Evolutionary conservation across 2,888 invertebrate species (phyloP).

Genomic region (Leptarthrus brevirostris): DNA sequence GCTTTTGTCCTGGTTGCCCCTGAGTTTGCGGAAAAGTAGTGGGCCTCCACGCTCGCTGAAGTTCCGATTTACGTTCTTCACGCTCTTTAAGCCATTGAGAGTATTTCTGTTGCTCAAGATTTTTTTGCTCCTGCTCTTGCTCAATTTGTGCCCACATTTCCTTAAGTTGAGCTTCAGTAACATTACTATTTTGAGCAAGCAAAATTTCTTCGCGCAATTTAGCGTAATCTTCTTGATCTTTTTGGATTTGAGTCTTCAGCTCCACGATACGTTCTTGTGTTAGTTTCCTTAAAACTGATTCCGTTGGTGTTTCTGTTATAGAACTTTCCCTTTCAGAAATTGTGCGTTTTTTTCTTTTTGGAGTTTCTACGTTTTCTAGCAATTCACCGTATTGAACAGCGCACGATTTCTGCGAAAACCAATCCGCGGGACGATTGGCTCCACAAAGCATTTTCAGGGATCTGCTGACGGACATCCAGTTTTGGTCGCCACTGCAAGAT

Average conservation of each 20-base stretch:
- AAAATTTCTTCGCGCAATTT: constrained; percentile 73
- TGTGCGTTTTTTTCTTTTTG: constrained; percentile 84
- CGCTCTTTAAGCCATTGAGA: constrained; percentile 71
- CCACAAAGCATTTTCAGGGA: constrained; percentile 82
- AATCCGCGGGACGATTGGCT: constrained; percentile 80
- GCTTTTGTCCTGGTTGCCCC: constrained; percentile 24
- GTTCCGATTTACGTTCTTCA: constrained; percentile 74
- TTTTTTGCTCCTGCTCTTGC: constrained; percentile 76
- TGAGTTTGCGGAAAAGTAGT: constrained; percentile 46
- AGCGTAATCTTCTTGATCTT: constrained; percentile 80
- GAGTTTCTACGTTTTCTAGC: constrained; percentile 84
- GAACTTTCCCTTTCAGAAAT: constrained; percentile 58
- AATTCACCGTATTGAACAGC: constrained; percentile 88
- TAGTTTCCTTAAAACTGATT: constrained; percentile 80
- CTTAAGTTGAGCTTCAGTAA: constrained; percentile 78
- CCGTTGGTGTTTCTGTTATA: constrained; percentile 78
- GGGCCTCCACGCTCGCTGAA: constrained; percentile 70
- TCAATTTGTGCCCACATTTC: constrained; percentile 82
- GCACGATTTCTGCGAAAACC: constrained; percentile 92
- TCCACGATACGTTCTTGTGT: constrained; percentile 83
- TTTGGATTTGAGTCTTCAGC: constrained; percentile 76
- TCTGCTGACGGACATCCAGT: constrained; percentile 90
- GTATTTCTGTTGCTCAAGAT: constrained; percentile 74
- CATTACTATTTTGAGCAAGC: constrained; percentile 68
- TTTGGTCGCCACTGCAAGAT: constrained; percentile 86